Conservation (phyloP, 2,113 vertebrate genomes). For the Echinops telfairi region DNA sequence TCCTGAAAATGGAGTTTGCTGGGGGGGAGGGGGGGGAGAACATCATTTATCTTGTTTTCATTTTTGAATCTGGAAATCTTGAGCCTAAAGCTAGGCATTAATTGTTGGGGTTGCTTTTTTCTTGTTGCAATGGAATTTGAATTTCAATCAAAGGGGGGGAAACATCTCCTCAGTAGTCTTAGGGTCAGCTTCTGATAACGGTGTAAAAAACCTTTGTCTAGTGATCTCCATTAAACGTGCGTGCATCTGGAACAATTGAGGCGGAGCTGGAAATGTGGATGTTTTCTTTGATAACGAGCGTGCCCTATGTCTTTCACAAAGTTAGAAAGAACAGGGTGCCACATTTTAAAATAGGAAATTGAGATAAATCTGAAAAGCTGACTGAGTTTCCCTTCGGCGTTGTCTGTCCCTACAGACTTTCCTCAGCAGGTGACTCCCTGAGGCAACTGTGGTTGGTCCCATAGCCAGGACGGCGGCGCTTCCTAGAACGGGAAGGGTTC, state of each 20-base stretch:
- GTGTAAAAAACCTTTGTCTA: background rate
- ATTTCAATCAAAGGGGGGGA: constrained; percentile 56
- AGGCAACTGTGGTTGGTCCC: constrained; percentile 57
- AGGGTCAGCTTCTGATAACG: background rate
- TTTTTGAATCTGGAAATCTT: constrained; percentile 56
- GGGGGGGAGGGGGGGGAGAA: constrained; percentile 16
- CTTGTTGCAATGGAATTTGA: constrained; percentile 59
- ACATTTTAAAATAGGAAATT: constrained; percentile 62
- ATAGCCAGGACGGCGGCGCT: constrained; percentile 17
- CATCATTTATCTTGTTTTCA: constrained; percentile 45
- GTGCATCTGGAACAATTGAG: background rate
- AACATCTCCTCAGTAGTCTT: constrained; percentile 37
- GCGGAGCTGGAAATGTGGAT: background rate
- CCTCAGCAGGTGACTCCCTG: constrained; percentile 18
- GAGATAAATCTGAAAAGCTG: constrained; percentile 64
- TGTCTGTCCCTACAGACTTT: constrained; percentile 53
- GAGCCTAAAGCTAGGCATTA: constrained; percentile 39
- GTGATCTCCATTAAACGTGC: background rate
- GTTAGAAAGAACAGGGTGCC: constrained; percentile 35
- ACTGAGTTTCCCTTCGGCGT: constrained; percentile 55
- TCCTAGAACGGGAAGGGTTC: background rate
- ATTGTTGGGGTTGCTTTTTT: constrained; percentile 48
- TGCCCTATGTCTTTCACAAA: constrained; percentile 36
- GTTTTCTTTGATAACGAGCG: constrained; percentile 41
- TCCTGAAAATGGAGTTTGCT: constrained; percentile 55